These are phyloP conservation scores for Megaceryle maxima DNA, from an alignment of 2,113 vertebrate genomes.

Conservation along the genomic window DNA sequence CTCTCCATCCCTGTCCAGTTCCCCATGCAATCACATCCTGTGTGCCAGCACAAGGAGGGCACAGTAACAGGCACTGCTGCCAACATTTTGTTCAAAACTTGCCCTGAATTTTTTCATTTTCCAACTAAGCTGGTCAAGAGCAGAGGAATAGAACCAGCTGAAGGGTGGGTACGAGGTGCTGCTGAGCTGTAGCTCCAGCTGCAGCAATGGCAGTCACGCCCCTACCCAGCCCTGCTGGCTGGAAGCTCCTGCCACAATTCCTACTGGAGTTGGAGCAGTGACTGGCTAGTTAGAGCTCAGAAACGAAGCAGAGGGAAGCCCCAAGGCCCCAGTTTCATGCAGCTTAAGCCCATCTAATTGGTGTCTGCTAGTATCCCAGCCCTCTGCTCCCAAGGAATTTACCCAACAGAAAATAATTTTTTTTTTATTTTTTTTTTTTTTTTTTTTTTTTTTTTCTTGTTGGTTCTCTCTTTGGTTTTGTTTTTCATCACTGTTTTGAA, in stretches of 20 bases:
- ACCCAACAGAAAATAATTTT: not conserved
- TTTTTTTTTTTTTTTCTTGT: too few relatives aligned
- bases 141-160: not conserved
- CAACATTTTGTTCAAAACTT: not conserved
- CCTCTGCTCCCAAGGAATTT: not conserved
- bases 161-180: fast-evolving
- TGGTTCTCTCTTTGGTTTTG: too few relatives aligned
- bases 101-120: not conserved
- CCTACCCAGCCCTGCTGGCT: not conserved
- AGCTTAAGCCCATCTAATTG: not conserved
- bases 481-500: too few relatives aligned
- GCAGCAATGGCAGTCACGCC: not conserved
- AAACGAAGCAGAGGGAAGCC: not conserved
- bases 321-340: fast-evolving
- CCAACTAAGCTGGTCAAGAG: not conserved
- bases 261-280: fast-evolving
- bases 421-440: not conserved
- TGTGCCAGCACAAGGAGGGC: not conserved
- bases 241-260: not conserved
- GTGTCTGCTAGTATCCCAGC: not conserved
- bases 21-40: fast-evolving
- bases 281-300: not conserved
- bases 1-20: fast-evolving
- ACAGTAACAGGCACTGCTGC: not conserved
- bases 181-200: not conserved